Evolutionary conservation across 2,888 invertebrate genomes (phyloP), one percentile per base, ranked within the genome.

Genomic region (Xylota sylvarum): DNA sequence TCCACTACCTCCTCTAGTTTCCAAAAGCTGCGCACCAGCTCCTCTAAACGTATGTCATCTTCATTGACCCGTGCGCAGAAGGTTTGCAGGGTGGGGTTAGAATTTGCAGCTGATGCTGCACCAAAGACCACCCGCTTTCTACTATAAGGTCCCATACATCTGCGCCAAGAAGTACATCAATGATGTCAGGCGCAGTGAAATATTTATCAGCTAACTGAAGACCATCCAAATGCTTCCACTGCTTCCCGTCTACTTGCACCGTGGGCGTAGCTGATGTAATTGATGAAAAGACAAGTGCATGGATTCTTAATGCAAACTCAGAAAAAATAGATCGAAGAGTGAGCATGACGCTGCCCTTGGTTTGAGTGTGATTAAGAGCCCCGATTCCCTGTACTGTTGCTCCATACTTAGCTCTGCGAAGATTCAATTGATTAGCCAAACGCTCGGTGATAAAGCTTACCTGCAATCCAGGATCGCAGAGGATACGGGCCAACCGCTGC

Each of bases 401-500:
- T 12, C 74, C 19, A 58, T 30, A 74, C 43, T 74, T 81, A 5
- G 12, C 17, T 50, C 72, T 78, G 19, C 43, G 72, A 35, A 82
- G 52, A 9, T 62, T 35, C 14, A 85, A 79, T 4, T 7, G 9
- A 4, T 76, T 46, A 43, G 55, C 50, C 12, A 88, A 43, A 3
- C 60, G 40, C 12, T 79, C 60, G 4, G 72, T 48, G 0, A 85
- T 32, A 10, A 88, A 85, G 40, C 76, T 72, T 64, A 72, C 76
- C 67, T 85, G 81, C 48, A 78, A 85, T 72, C 78, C 81, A 19
- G 81, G 74, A 74, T 81, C 81, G n/a, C n/a, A n/a, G n/a, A n/a
- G n/a, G n/a, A n/a, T n/a, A n/a, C n/a, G n/a, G n/a, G n/a, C n/a
- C n/a, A 43, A n/a, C 10, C 62, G 64, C 48, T 64, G 58, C 56